Evolutionary conservation across 2,888 invertebrate genomes (phyloP).

Genomic region (Drosophila ochracea): DNA sequence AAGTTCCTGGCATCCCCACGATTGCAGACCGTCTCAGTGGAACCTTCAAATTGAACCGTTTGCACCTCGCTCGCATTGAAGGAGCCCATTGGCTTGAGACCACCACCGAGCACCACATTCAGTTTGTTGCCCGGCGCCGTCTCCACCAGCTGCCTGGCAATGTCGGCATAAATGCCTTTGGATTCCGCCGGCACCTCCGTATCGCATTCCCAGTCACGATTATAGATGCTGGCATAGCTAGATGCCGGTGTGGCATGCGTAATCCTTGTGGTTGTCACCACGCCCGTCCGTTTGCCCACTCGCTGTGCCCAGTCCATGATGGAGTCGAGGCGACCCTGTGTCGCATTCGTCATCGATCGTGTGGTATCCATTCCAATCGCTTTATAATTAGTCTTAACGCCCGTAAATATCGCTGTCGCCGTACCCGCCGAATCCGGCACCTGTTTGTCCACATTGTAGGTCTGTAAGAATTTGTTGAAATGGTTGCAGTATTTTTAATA

Average conservation of each 20-base stretch:
- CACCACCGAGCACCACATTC: constrained; percentile 89
- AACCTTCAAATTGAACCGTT: constrained; percentile 74
- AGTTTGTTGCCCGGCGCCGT: constrained; percentile 87
- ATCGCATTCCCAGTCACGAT: constrained; percentile 88
- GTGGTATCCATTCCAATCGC: constrained; percentile 86
- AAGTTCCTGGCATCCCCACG: constrained; percentile 87
- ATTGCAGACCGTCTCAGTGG: constrained; percentile 83
- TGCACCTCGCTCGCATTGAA: constrained; percentile 61
- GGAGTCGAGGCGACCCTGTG: constrained; percentile 85
- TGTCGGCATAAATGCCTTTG: constrained; percentile 86
- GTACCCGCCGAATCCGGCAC: constrained; percentile 90
- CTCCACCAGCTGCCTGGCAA: constrained; percentile 88
- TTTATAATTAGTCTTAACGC: constrained; percentile 87
- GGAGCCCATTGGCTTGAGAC: constrained; percentile 86
- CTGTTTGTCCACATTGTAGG: constrained; percentile 90
- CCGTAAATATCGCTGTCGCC: constrained; percentile 89
- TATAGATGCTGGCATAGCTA: constrained; percentile 86
- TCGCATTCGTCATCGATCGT: constrained; percentile 73
- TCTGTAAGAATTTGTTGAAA: constrained; percentile 84
- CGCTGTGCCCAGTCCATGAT: constrained; percentile 87
- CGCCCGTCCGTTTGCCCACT: constrained; percentile 87
- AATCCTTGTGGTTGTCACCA: constrained; percentile 89
- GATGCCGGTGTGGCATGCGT: constrained; percentile 89
- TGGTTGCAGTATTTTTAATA: background rate
- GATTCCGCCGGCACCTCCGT: constrained; percentile 81